Percentiles rank a stretch among this genome's conserved stretches.
These are phyloP conservation scores for Drosophila vallismaia DNA, from an alignment of 2,888 invertebrate genomes.

Conservation along the genomic window DNA sequence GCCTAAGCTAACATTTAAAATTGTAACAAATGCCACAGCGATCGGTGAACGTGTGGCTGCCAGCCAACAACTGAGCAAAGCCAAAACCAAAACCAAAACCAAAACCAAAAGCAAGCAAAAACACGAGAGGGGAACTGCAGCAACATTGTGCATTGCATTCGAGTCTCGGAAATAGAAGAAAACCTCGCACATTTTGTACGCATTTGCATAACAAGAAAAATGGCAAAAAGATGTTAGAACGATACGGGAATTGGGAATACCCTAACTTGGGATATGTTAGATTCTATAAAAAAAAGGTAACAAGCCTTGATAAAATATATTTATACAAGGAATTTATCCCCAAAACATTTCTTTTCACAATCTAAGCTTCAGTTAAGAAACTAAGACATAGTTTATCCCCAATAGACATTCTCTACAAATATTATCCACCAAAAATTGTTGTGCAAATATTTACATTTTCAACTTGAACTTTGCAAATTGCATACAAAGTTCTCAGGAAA, in stretches of 20 bases:
- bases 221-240: constrained; percentile 3
- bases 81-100: constrained; percentile 29
- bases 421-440: constrained; percentile 26
- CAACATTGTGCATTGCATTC: constrained; percentile 35
- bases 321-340: too few relatives aligned
- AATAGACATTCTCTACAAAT: background rate
- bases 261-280: constrained; percentile 18
- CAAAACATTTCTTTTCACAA: too few relatives aligned
- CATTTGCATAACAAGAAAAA: constrained; percentile 74
- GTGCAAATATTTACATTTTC: constrained; percentile 54
- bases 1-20: constrained; percentile 75
- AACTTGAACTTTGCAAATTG: constrained; percentile 49
- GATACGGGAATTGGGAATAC: constrained; percentile 45
- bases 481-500: constrained; percentile 70
- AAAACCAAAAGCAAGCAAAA: constrained; percentile 14
- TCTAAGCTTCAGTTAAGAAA: too few relatives aligned
- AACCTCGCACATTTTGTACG: constrained; percentile 77
- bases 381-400: too few relatives aligned
- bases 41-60: constrained; percentile 72
- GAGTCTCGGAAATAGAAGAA: constrained; percentile 51
- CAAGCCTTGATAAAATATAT: too few relatives aligned
- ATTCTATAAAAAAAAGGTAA: background rate
- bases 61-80: constrained; percentile 55
- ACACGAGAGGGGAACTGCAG: constrained; percentile 15
- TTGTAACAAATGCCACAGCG: constrained; percentile 79